phyloP scores from a whole-genome alignment of 2,888 invertebrate species.

The Hyposoter didymator region DNA sequence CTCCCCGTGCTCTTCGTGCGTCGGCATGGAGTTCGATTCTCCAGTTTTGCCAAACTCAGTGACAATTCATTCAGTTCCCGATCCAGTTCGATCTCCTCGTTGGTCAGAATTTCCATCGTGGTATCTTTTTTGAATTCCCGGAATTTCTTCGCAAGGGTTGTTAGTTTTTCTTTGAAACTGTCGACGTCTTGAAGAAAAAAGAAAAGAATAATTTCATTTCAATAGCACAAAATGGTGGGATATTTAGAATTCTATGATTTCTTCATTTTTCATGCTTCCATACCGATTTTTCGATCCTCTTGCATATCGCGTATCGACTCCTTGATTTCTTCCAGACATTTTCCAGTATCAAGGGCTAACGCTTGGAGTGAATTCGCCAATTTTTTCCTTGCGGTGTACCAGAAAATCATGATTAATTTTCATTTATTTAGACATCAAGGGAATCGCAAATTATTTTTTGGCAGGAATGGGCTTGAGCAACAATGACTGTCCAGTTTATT shows the following conservation, averaged over 20 bases:
- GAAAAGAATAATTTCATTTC: neutral
- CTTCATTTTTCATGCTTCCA: slow-evolving; percentile 28
- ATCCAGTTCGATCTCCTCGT: slow-evolving; percentile 75
- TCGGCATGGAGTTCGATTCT: slow-evolving; percentile 58
- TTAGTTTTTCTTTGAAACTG: slow-evolving; percentile 76
- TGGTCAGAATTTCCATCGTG: slow-evolving; percentile 70
- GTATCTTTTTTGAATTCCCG: slow-evolving; percentile 75
- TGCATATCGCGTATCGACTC: slow-evolving; percentile 69
- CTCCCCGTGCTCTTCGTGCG: slow-evolving; percentile 57
- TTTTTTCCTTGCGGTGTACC: slow-evolving; percentile 44
- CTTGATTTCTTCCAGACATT: slow-evolving; percentile 73
- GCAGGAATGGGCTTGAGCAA: too few relatives aligned
- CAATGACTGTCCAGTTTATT: neutral
- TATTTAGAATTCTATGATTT: neutral
- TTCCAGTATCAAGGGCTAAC: slow-evolving; percentile 69
- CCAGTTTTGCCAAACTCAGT: slow-evolving; percentile 73
- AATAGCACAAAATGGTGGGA: neutral
- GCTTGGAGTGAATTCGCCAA: slow-evolving; percentile 60
- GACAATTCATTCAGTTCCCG: slow-evolving; percentile 73
- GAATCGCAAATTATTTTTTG: neutral
- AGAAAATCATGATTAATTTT: slow-evolving; percentile 32
- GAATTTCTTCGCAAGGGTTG: slow-evolving; percentile 77
- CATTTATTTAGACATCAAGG: neutral
- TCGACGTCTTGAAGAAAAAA: slow-evolving; percentile 73
- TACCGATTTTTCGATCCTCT: slow-evolving; percentile 76